These are phyloP conservation scores for Oscheius sp. DNA, from an alignment of 2,888 invertebrate genomes.

Conservation along the genomic window DNA sequence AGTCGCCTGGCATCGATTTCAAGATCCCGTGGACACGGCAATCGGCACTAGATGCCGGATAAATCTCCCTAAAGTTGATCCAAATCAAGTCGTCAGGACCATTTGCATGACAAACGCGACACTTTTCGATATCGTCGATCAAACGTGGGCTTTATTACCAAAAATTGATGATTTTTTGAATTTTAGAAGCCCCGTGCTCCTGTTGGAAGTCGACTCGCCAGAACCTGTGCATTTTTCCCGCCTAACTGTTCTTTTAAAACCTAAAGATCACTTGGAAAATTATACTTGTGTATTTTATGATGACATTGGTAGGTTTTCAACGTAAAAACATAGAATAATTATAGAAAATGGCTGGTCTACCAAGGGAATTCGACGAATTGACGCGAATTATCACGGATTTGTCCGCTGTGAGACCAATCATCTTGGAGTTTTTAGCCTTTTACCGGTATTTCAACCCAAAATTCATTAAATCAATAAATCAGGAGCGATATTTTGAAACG, in stretches of 20 bases:
- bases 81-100: slow-evolving; percentile 45
- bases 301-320: slow-evolving; percentile 46
- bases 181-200: slow-evolving; percentile 55
- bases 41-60: slow-evolving; percentile 50
- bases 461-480: neutral
- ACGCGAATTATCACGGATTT: slow-evolving; percentile 57
- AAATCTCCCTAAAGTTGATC: slow-evolving; percentile 48
- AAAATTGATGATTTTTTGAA: neutral
- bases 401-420: slow-evolving; percentile 67
- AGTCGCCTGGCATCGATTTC: slow-evolving; percentile 46
- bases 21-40: slow-evolving; percentile 47
- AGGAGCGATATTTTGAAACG: slow-evolving; percentile 60
- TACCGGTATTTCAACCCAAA: slow-evolving; percentile 50
- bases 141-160: slow-evolving; percentile 29
- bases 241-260: slow-evolving; percentile 58
- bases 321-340: neutral
- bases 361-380: slow-evolving; percentile 60
- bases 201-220: slow-evolving; percentile 52
- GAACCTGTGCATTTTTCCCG: slow-evolving; percentile 43
- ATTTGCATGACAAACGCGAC: slow-evolving; percentile 54
- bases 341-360: slow-evolving; percentile 67
- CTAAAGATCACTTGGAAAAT: slow-evolving; percentile 54
- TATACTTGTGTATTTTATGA: slow-evolving; percentile 71
- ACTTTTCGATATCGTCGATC: slow-evolving; percentile 49
- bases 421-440: slow-evolving; percentile 64